Base-by-base conservation (phyloP, 2,113 vertebrate genomes). In the Chloropsis hardwickii region DNA sequence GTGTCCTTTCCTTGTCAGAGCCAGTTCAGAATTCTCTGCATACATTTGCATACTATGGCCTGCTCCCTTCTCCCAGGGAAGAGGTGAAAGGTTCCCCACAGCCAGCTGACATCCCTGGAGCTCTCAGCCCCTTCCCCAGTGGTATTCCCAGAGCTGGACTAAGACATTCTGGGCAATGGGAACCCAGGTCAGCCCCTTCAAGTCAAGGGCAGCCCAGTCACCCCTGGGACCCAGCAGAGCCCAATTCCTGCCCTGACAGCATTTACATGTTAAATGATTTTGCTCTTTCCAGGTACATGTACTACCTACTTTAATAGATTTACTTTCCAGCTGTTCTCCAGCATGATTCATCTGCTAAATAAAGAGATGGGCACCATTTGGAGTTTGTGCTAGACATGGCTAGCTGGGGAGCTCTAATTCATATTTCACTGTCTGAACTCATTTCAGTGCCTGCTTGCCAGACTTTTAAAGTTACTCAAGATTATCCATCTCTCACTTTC, bases 71-170 rank as follows among this genome's bases (percentile, higher is more conserved):
- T 29, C 10, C 14, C 18, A 47, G 8, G 8, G 18, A 51, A 37
- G 17, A 7, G 14, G 2, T 44, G 24, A 71, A 78, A 61, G 3
- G 14, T 76, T 7, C 9, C 9, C 33, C 1, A 1, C 10, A n/a
- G 21, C 9, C 7, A 12, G 5, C 5, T 20, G 35, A 0, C 6
- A 21, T 3, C 5, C 11, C 18, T 2, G 0, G 11, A n/a, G 7
- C 24, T 88, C 10, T 3, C 64, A 84, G n/a, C 11, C 8, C 39
- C 44, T 67, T 82, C 16, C 18, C 14, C 0, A 0, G 12, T 0
- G 3, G 21, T 35, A 21, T 15, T 76, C 11, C 8, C 15, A 20
- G 31, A 40, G 24, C 10, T 64, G 39, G 29, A 39, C 12, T 60
- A 7, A 47, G 23, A 5, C 33, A 78, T 31, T 16, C 14, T 53